Percentiles rank a stretch among this genome's conserved stretches.
These are phyloP conservation scores for Drosophila bocqueti DNA, from an alignment of 1,140 invertebrate genomes.

Conservation along the genomic window DNA sequence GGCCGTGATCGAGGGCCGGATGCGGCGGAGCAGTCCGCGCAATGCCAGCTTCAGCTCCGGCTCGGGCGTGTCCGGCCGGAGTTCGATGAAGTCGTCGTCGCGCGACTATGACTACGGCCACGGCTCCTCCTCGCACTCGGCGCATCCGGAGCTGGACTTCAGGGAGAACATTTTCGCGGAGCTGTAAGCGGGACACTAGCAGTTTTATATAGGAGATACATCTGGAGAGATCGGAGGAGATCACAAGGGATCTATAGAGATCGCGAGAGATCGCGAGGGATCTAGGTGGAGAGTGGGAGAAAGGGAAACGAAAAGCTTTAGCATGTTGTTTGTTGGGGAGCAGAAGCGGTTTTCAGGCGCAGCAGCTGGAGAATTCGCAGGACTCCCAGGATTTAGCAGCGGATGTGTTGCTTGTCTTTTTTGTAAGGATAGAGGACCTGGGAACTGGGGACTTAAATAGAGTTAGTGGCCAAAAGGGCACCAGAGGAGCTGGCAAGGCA, in stretches of 20 bases:
- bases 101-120: conserved; percentile 77
- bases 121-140: conserved; percentile 73
- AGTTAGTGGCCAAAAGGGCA: neutral
- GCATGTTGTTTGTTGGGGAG: conserved; percentile 24
- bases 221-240: neutral
- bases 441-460: neutral
- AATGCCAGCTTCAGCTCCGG: conserved; percentile 75
- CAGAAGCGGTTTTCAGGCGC: conserved; percentile 3
- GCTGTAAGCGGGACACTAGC: conserved; percentile 50
- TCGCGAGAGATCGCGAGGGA: neutral
- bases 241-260: neutral
- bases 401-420: conserved; percentile 6
- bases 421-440: neutral
- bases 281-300: neutral
- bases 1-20: conserved; percentile 79
- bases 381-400: neutral
- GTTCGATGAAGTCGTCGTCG: conserved; percentile 79
- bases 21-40: conserved; percentile 75
- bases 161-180: conserved; percentile 84
- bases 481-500: neutral
- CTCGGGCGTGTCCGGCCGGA: conserved; percentile 75
- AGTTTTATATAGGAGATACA: neutral
- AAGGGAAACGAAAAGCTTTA: conserved; percentile 57
- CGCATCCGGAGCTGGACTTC: conserved; percentile 81
- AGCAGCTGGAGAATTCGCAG: conserved; percentile 7